Evolutionary conservation across 2,888 invertebrate species (phyloP), one percentile per base, ranked within the genome.

Genomic region (Pasiphila rectangulata): DNA sequence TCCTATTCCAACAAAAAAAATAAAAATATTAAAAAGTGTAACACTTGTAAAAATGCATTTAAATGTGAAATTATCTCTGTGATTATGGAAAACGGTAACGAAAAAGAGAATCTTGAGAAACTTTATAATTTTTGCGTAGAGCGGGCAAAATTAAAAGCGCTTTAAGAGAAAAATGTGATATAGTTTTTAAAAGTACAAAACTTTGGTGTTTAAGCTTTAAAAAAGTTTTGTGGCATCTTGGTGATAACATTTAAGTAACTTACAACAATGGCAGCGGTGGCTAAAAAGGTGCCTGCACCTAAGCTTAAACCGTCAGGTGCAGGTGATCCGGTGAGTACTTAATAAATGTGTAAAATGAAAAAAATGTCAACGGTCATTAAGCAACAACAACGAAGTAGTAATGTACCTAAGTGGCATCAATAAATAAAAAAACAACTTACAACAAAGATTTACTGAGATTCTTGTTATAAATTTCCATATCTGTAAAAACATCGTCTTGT

Each of bases 191-290:
- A 25, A 54, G 41, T 46, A 45, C 44, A 19, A 53, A 42, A 48
- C 54, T 57, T 48, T 51, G 25, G 54, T 58, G 51, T 56, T 19
- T 55, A 56, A 48, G 43, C 49, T 59, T 16, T 41, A 44, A 44
- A 32, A 48, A 61, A 66, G 62, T 74, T 67, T 82, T 85, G 84
- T 85, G 87, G 83, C 77, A 83, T 79, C 75, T 74, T 68, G 61
- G 61, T 65, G 59, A 60, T 70, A 74, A 64, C 64, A 70, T 73
- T 64, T 65, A 72, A 70, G 68, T 74, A 64, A 66, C 61, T 73
- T 70, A 72, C 45, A 64, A 61, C 48, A 66, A 87, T 87, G 87
- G 84, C 87, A 57, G 75, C 86, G 51, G 79, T 82, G 64, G 78
- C 79, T 46, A 84, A 79, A 63, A 85, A 84, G 65, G 69, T 80